Evolutionary conservation across 2,113 vertebrate genomes (phyloP).

Genomic region (Silurus meridionalis): DNA sequence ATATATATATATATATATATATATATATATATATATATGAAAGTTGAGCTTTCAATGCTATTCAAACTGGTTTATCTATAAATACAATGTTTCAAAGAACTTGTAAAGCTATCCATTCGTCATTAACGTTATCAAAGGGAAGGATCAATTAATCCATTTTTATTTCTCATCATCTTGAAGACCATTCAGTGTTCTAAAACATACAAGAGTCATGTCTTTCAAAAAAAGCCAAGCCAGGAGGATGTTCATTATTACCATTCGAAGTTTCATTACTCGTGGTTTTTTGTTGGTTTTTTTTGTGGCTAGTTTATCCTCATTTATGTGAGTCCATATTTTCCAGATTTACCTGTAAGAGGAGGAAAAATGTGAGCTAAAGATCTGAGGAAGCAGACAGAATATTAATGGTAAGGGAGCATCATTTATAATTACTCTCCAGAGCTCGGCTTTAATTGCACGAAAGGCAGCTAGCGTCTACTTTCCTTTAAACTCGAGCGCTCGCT

Average conservation of each 20-base stretch:
- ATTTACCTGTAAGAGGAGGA: background rate
- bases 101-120: constrained; percentile 70
- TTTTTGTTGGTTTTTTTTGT: background rate
- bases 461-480: constrained; percentile 18
- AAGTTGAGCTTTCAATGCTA: constrained; percentile 62
- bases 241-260: background rate
- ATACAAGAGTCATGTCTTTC: constrained; percentile 67
- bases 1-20: too few relatives aligned
- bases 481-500: constrained; percentile 30
- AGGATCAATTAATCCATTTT: constrained; percentile 72
- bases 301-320: background rate
- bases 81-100: constrained; percentile 62
- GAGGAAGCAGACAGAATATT: background rate
- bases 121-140: constrained; percentile 67
- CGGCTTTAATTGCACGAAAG: background rate
- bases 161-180: constrained; percentile 64
- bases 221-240: constrained; percentile 46
- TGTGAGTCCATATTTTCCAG: background rate
- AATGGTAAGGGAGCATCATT: background rate
- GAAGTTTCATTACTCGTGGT: background rate
- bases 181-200: constrained; percentile 58
- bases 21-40: too few relatives aligned
- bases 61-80: constrained; percentile 66
- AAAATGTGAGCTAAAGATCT: background rate
- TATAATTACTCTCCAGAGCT: constrained; percentile 4